phyloP scores from a whole-genome alignment of 2,113 vertebrate species.

The Misgurnus anguillicaudatus region DNA sequence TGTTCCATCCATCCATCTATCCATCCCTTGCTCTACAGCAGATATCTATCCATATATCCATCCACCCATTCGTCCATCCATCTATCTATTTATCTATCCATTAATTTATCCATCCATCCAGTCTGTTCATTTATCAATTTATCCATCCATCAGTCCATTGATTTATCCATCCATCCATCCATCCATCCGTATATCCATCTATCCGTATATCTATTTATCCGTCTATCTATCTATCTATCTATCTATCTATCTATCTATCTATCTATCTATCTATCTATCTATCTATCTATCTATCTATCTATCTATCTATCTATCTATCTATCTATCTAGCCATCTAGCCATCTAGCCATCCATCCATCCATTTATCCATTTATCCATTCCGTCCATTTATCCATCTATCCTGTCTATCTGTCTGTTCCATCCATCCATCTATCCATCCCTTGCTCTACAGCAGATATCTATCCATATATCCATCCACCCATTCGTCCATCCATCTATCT shows the following conservation, averaged over 20 bases:
- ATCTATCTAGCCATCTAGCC: not conserved
- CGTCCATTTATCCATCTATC: not conserved
- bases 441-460: not conserved
- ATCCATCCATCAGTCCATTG: not conserved
- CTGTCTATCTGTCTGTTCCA: not conserved
- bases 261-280: too few relatives aligned
- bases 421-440: too few relatives aligned
- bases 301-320: too few relatives aligned
- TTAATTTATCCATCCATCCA: constrained; percentile 38
- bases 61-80: constrained; percentile 37
- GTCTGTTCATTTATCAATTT: constrained; percentile 7
- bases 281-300: too few relatives aligned
- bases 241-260: too few relatives aligned
- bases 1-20: constrained; percentile 20
- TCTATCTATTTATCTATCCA: not conserved
- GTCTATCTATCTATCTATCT: too few relatives aligned
- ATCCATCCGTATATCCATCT: too few relatives aligned
- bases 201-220: too few relatives aligned
- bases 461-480: not conserved
- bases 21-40: not conserved
- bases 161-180: too few relatives aligned
- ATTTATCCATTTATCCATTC: not conserved
- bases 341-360: too few relatives aligned
- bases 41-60: not conserved
- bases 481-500: not conserved